Base-by-base conservation (phyloP, 2,113 vertebrate species). In the Eretmochelys imbricata region DNA sequence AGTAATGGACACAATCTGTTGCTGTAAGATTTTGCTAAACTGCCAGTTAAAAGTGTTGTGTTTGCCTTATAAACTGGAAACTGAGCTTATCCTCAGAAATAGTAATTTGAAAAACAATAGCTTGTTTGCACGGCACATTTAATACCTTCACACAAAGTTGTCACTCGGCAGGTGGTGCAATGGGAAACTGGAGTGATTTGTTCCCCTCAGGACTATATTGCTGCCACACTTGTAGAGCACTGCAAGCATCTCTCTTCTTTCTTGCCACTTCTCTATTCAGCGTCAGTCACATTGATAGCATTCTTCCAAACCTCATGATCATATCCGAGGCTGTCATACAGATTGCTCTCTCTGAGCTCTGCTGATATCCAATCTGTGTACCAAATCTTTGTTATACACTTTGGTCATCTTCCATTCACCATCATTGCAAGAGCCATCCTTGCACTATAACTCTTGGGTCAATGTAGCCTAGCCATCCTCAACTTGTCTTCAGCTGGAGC, bases 161-260 rank as follows among this genome's bases (percentile, higher is more conserved):
- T 54, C 2, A 1, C 38, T 53, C 59, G 48, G 20, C 25, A 62
- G 14, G 59, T 19, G 2, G 29, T 14, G 13, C 0, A 2, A 2
- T 29, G 27, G 49, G n/a, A 75, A 80, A 54, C n/a, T 8, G 10
- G 13, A 10, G 11, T 14, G 22, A 25, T 20, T 10, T 19, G 62
- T 13, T 59, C 82, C n/a, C 16, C 24, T 9, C 14, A 46, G 48
- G 24, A 13, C 38, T 46, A 12, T 55, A 1, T 3, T 20, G 42
- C 10, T 22, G 35, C 27, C n/a, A 19, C 48, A 46, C 42, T 57
- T 1, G 0, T 17, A 82, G 50, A n/a, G 8, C 4, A 57, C 25
- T 57, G 4, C 55, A 5, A 27, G 10, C 25, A 57, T 27, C 62
- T 62, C 27, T 57, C 20, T 55, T 55, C 22, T 65, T 65, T 65